Evolutionary conservation across 1,140 invertebrate species (phyloP), one percentile per base, ranked within the genome.

Genomic region (Sminthurides bifidus): DNA sequence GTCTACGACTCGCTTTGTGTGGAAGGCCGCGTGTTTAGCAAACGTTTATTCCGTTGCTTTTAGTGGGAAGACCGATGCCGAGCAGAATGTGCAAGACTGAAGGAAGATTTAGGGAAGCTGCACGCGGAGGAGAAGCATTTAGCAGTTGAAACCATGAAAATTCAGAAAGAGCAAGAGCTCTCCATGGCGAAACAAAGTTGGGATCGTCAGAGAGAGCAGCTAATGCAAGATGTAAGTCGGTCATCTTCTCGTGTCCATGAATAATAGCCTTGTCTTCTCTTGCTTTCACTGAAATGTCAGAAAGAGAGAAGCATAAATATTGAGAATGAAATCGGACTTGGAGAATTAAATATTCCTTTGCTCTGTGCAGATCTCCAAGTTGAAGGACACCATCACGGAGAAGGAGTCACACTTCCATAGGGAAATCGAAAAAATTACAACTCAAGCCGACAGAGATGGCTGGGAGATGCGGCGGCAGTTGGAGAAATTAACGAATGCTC

Each of bases 101-200:
- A 76, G 69, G 68, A 69, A 43, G 79, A 81, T 68, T 67, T 81
- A 54, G 77, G 79, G 62, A 71, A 74, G 61, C 72, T 75, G 53
- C 75, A 79, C 61, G 70, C 72, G 38, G 78, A 81, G 59, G 79
- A 81, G 59, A 78, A 78, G 52, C 70, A 72, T 29, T 60, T 69
- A 4, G 75, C 75, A 8, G 69, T 80, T 38, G 75, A 79, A 57
- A 71, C 74, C 10, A 61, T 68, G 59, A 65, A 64, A 45, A 52
- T 65, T 8, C 65, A 68, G 56, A 69, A 67, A 58, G 69, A 69
- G 19, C 61, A 68, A 48, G 69, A 70, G 31, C 38, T 68, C 37
- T 61, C 70, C 14, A 68, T 69, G 27, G 66, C 74, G 12, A 77
- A 75, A 58, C 71, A 73, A 58, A 70, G 70, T 26, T 78, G 77